These are phyloP conservation scores for Hydrotaea cyrtoneurina DNA, from an alignment of 2,888 invertebrate species.

Conservation along the genomic window DNA sequence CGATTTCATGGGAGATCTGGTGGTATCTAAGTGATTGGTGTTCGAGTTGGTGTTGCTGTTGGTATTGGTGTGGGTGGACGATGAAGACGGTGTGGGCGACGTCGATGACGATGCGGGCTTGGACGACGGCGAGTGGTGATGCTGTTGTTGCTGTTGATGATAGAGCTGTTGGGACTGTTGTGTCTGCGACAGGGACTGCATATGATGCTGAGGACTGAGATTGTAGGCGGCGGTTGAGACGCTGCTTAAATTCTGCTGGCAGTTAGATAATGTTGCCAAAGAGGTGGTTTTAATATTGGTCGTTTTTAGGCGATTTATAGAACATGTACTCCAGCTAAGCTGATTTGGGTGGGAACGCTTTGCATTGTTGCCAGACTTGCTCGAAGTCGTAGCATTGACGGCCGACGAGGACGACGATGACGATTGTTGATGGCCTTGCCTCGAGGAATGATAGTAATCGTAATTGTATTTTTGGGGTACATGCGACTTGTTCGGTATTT, in stretches of 20 bases:
- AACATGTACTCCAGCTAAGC: constrained; percentile 77
- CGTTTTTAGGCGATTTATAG: constrained; percentile 78
- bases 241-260: constrained; percentile 76
- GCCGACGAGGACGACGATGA: constrained; percentile 19
- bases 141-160: constrained; percentile 47
- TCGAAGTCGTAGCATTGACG: constrained; percentile 15
- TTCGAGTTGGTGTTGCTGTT: constrained; percentile 36
- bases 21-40: constrained; percentile 56
- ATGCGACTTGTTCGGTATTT: constrained; percentile 38
- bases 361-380: constrained; percentile 47
- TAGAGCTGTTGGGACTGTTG: too few species aligned
- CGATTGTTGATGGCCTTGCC: constrained; percentile 48
- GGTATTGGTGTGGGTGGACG: too few species aligned
- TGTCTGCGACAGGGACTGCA: background rate
- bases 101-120: constrained; percentile 63
- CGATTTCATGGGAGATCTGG: constrained; percentile 62
- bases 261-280: constrained; percentile 76
- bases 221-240: constrained; percentile 55
- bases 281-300: constrained; percentile 80
- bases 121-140: constrained; percentile 60
- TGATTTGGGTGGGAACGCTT: constrained; percentile 70
- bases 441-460: constrained; percentile 48
- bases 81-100: constrained; percentile 64
- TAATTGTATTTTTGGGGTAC: constrained; percentile 45
- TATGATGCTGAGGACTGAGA: constrained; percentile 60